These are phyloP conservation scores for Pelodiscus sinensis DNA, from an alignment of 2,113 vertebrate genomes.

Conservation along the genomic window DNA sequence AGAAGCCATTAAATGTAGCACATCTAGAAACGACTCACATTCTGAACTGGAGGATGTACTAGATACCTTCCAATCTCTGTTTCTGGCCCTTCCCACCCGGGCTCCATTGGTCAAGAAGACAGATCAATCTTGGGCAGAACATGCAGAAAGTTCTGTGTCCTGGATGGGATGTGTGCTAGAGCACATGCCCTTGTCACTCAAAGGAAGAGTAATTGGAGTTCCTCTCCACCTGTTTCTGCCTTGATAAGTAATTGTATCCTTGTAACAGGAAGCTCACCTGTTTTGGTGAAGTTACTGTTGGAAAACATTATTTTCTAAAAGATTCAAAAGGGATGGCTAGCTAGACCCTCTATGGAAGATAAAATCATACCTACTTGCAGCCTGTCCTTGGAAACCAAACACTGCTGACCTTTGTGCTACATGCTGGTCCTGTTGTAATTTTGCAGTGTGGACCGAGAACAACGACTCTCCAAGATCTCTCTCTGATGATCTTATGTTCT, in stretches of 20 bases:
- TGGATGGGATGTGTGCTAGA: neutral
- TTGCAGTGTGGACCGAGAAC: neutral
- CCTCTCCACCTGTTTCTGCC: neutral
- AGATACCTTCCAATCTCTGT: neutral
- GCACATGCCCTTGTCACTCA: neutral
- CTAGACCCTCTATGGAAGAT: neutral
- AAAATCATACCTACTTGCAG: neutral
- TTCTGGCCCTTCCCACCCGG: neutral
- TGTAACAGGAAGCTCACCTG: neutral
- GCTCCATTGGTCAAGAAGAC: neutral
- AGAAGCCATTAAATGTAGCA: neutral
- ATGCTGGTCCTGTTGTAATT: neutral
- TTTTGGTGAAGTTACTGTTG: accelerated
- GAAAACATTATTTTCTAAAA: neutral
- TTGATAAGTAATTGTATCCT: neutral
- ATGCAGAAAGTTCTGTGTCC: neutral
- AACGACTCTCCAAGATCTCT: no score
- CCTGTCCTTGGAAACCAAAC: conserved; percentile 39
- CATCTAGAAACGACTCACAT: neutral
- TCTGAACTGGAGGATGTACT: accelerated
- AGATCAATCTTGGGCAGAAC: neutral
- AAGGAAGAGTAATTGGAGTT: neutral
- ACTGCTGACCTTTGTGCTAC: conserved; percentile 34
- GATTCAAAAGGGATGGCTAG: neutral
- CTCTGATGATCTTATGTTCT: neutral